Conservation (phyloP, 2,797 vertebrate genomes). For the Moxostoma hubbsi region DNA sequence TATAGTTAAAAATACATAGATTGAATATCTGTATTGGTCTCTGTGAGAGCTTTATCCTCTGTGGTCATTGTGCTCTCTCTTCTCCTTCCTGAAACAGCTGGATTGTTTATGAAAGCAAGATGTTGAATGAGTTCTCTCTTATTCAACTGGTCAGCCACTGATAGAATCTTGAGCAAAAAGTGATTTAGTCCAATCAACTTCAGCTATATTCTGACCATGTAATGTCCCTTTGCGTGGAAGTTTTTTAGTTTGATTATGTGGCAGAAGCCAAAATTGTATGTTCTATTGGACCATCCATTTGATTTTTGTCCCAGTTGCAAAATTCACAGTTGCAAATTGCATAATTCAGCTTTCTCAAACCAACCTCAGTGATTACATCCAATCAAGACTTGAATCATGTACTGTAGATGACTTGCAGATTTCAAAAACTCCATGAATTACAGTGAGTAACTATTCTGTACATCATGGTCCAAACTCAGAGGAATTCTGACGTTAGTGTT, state of each 20-base stretch:
- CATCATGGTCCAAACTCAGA: no score
- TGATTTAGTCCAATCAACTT: no score
- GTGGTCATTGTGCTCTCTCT: neutral
- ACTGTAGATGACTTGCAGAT: no score
- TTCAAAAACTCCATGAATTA: no score
- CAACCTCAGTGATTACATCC: no score
- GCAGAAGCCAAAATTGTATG: neutral
- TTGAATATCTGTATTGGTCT: neutral
- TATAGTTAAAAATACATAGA: neutral
- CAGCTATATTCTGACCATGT: no score
- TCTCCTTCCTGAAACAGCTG: neutral
- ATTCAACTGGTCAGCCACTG: neutral
- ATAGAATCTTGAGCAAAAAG: neutral
- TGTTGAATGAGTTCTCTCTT: neutral
- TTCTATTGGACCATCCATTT: neutral
- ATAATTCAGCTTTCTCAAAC: neutral
- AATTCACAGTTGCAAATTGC: neutral
- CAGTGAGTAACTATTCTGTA: no score
- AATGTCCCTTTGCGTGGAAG: no score
- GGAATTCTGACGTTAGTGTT: no score
- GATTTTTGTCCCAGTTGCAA: neutral
- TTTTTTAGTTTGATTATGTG: no score
- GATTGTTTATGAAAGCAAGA: neutral
- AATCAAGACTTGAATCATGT: no score
- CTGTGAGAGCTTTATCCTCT: no score